A percentile compares a stretch with the other conserved stretches of the same genome.
phyloP scores from a whole-genome alignment of 1,140 invertebrate species.

The Bradynema listronoti region DNA sequence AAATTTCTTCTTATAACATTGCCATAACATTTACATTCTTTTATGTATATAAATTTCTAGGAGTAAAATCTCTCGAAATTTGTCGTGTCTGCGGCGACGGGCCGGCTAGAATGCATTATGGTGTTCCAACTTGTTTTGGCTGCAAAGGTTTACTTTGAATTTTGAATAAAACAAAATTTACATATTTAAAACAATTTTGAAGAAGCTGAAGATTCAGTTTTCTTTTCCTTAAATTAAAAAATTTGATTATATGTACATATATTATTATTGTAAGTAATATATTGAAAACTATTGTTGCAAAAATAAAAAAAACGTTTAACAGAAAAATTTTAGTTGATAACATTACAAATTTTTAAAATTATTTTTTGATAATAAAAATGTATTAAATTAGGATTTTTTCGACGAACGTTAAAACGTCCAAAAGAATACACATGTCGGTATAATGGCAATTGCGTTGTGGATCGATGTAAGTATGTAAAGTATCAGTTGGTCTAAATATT shows the following conservation, averaged over 20 bases:
- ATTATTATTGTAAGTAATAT: too few species aligned
- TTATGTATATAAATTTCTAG: slow-evolving; percentile 11
- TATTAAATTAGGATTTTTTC: slow-evolving; percentile 28
- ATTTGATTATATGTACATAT: too few species aligned
- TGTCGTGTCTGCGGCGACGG: slow-evolving; percentile 55
- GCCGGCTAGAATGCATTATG: slow-evolving; percentile 56
- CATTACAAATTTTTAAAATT: not conserved
- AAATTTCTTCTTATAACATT: too few species aligned
- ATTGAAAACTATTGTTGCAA: too few species aligned
- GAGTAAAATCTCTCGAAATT: slow-evolving; percentile 46
- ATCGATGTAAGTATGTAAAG: slow-evolving; percentile 45
- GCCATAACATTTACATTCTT: too few species aligned
- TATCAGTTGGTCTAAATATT: not conserved
- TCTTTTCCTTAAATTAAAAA: too few species aligned
- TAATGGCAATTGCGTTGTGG: slow-evolving; percentile 53
- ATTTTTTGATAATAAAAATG: not conserved
- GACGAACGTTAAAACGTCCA: slow-evolving; percentile 49
- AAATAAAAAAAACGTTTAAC: too few species aligned
- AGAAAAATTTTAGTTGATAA: too few species aligned
- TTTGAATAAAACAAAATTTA: too few species aligned
- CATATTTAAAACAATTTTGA: too few species aligned
- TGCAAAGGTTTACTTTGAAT: slow-evolving; percentile 40
- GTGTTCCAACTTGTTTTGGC: slow-evolving; percentile 46
- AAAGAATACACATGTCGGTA: slow-evolving; percentile 54
- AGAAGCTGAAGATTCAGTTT: too few species aligned